Conservation (phyloP, 1,140 invertebrate species). For the Pseudobourletiella spinata region DNA sequence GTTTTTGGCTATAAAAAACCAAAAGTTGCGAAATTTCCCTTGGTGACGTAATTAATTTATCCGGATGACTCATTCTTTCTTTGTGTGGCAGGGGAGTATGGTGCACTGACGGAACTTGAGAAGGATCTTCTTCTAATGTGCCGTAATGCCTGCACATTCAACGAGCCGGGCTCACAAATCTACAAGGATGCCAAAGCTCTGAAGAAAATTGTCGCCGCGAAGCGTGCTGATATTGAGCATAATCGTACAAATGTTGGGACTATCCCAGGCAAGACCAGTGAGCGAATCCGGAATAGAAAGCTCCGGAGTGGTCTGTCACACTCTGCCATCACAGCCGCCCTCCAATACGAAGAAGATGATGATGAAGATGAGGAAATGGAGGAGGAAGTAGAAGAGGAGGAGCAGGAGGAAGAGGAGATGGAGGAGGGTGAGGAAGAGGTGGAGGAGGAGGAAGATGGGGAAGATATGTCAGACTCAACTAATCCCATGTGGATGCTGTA, state of each 20-base stretch:
- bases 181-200: slow-evolving; percentile 90
- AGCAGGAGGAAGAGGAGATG: slow-evolving; percentile 39
- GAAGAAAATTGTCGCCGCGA: slow-evolving; percentile 61
- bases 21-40: no score
- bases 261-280: slow-evolving; percentile 47
- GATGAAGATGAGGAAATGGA: slow-evolving; percentile 53
- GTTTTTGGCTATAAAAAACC: no score
- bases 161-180: slow-evolving; percentile 91
- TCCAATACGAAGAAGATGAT: slow-evolving; percentile 48
- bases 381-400: slow-evolving; percentile 52
- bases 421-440: slow-evolving; percentile 41
- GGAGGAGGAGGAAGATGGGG: slow-evolving; percentile 37
- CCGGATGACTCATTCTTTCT: no score
- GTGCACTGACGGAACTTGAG: slow-evolving; percentile 70
- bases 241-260: slow-evolving; percentile 38
- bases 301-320: slow-evolving; percentile 44
- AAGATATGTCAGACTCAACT: slow-evolving; percentile 41
- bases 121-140: slow-evolving; percentile 84
- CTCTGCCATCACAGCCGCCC: slow-evolving; percentile 50
- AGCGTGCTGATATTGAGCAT: slow-evolving; percentile 58
- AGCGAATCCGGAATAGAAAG: slow-evolving; percentile 49
- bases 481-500: slow-evolving; percentile 72
- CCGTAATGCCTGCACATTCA: slow-evolving; percentile 90
- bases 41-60: no score
- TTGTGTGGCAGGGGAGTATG: slow-evolving; percentile 60